Evolutionary conservation across 2,888 invertebrate species (phyloP).

Genomic region (Agrotis clavis): DNA sequence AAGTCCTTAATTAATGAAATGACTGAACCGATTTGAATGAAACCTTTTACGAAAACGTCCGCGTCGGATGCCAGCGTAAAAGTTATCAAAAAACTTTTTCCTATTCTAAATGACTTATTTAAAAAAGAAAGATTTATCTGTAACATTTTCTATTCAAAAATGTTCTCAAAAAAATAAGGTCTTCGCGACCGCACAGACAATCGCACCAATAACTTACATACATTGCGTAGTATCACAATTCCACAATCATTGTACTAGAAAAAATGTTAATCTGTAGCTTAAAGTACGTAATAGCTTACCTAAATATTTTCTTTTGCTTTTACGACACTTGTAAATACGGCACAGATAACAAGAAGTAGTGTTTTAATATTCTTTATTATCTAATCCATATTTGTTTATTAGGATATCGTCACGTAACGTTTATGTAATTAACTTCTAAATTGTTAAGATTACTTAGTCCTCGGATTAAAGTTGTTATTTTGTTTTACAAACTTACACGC

Average conservation of each 20-base stretch:
- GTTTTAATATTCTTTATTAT: constrained; percentile 57
- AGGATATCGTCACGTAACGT: constrained; percentile 18
- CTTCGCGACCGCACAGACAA: too few relatives aligned
- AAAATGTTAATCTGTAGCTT: constrained; percentile 44
- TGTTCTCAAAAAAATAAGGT: too few relatives aligned
- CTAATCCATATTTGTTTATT: constrained; percentile 49
- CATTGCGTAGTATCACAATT: constrained; percentile 3
- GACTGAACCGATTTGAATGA: too few relatives aligned
- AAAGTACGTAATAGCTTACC: constrained; percentile 51
- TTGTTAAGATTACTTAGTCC: constrained; percentile 43
- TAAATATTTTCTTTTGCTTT: constrained; percentile 60
- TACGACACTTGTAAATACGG: constrained; percentile 49
- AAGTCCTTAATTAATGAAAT: too few relatives aligned
- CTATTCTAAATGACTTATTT: too few relatives aligned
- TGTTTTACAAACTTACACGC: neutral
- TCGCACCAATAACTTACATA: neutral
- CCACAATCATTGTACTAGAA: constrained; percentile 13
- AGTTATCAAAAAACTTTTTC: too few relatives aligned
- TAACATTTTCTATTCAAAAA: too few relatives aligned
- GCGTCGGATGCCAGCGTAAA: too few relatives aligned
- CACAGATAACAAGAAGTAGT: constrained; percentile 60
- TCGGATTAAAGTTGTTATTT: constrained; percentile 33
- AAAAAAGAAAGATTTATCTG: too few relatives aligned
- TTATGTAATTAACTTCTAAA: constrained; percentile 41
- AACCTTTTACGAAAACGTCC: too few relatives aligned